A percentile compares a stretch with the other conserved stretches of the same genome.
Evolutionary conservation across 1,140 invertebrate genomes (phyloP).

Genomic region (Drosophila miranda): DNA sequence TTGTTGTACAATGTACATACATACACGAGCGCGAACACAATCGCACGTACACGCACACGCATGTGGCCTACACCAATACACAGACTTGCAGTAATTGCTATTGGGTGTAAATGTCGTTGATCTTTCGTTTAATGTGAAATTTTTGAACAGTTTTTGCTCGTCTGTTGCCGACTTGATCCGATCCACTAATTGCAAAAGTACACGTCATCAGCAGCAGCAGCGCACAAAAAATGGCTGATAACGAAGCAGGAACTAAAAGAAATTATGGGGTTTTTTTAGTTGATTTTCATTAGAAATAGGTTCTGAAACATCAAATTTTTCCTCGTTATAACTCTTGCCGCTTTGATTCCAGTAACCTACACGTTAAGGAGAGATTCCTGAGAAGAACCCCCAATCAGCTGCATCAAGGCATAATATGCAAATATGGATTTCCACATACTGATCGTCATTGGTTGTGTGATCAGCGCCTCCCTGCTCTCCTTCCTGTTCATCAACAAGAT

Average conservation of each 20-base stretch:
- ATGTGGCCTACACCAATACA: too few species aligned
- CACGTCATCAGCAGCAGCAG: slow-evolving; percentile 57
- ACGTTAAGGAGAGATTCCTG: slow-evolving; percentile 28
- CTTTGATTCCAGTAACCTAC: slow-evolving; percentile 33
- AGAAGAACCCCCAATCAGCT: slow-evolving; percentile 17
- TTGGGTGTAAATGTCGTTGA: slow-evolving; percentile 50
- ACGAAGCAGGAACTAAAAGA: slow-evolving; percentile 4
- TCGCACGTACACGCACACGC: slow-evolving; percentile 16
- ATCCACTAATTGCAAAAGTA: slow-evolving; percentile 32
- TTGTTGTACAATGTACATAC: background rate
- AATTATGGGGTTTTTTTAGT: background rate
- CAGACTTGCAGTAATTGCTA: slow-evolving; percentile 19
- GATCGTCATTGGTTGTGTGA: slow-evolving; percentile 78
- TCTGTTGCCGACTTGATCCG: background rate
- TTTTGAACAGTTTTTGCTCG: slow-evolving; percentile 11
- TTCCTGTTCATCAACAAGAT: slow-evolving; percentile 81
- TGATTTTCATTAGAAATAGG: background rate
- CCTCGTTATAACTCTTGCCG: background rate
- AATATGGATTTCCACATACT: slow-evolving; percentile 82
- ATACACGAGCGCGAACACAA: slow-evolving; percentile 7
- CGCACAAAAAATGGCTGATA: slow-evolving; percentile 30
- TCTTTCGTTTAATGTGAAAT: slow-evolving; percentile 31
- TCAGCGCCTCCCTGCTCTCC: slow-evolving; percentile 77
- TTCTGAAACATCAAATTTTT: background rate
- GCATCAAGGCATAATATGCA: slow-evolving; percentile 69